Base-by-base conservation (phyloP, 2,797 vertebrate genomes). In the Percopsis omiscomaycus region DNA sequence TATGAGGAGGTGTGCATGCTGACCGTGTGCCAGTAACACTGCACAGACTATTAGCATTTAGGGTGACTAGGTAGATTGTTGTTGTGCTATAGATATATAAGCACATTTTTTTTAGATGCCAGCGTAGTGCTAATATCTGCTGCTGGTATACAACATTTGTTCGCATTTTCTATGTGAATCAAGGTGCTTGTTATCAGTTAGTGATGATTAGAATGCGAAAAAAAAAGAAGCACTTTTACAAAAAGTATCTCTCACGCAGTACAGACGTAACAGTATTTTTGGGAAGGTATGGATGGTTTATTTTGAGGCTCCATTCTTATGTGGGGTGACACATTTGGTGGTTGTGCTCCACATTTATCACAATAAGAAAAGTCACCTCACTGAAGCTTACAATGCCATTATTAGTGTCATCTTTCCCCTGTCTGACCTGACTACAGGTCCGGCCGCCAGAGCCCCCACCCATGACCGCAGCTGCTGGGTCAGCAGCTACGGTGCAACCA, bases 381-480 rank as follows among this genome's bases (percentile, higher is more conserved):
- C 15, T 37, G 55, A 28, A 29, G 62, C 51, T 49, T 45, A n/a
- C 70, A 75, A 59, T 66, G 68, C 73, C 51, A 79, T 73, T 55
- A 74, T 72, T 65, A 72, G 53, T 46, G 37, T 32, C 69, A 59
- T 73, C 3, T 3, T 60, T 67, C 54, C 64, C 59, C 4, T 37
- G 13, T 46, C 51, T 62, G 72, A 69, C 46, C 68, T 66, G 55
- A 60, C 64, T 52, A 16, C 1, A 63, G 59, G 68, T 74, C 61
- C 28, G 59, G 59, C 49, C 64, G 61, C 68, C 55, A 65, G 67
- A 50, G 63, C 1, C 78, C 62, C 59, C 29, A 30, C 66, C 58
- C 71, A 3, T n/a, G 64, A 73, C n/a, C 47, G 74, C 55, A 71
- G 22, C 48, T 80, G 86, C 88, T 89, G 88, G 89, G 68, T 66